Evolutionary conservation across 2,797 vertebrate species (phyloP).

Genomic region (Thamnophis elegans): DNA sequence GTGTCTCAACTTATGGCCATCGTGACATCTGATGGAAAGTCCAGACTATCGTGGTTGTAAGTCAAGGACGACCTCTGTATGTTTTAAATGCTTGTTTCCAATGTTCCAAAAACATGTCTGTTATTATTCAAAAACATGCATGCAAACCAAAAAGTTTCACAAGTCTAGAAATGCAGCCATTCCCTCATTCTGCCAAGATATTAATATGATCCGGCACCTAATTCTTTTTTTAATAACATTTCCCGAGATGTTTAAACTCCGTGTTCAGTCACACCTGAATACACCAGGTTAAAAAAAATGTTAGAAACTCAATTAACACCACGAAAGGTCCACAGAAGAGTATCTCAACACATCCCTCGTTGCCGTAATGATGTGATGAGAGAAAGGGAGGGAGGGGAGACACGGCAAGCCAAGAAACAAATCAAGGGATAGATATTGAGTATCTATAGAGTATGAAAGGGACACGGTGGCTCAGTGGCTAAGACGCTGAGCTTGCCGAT

Average conservation of each 20-base stretch:
- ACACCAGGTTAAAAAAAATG: not conserved
- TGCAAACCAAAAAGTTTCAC: not conserved
- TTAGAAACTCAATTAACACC: conserved; percentile 23
- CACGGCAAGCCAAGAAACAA: not conserved
- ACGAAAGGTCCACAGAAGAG: not conserved
- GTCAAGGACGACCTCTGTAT: not conserved
- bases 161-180: conserved; percentile 11
- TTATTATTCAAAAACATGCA: not conserved
- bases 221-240: not conserved
- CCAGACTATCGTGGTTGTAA: not conserved
- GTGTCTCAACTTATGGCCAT: not conserved
- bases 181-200: not conserved
- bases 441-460: no score
- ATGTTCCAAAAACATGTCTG: not conserved
- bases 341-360: not conserved
- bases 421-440: not conserved
- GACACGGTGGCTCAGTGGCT: no score
- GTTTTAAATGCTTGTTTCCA: not conserved
- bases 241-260: conserved; percentile 1
- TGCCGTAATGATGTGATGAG: not conserved
- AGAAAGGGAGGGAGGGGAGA: not conserved
- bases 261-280: conserved; percentile 15
- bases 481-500: no score
- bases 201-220: not conserved
- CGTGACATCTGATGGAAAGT: not conserved